Conservation (phyloP, 2,888 invertebrate genomes). For the Blastobasis lacticolella region DNA sequence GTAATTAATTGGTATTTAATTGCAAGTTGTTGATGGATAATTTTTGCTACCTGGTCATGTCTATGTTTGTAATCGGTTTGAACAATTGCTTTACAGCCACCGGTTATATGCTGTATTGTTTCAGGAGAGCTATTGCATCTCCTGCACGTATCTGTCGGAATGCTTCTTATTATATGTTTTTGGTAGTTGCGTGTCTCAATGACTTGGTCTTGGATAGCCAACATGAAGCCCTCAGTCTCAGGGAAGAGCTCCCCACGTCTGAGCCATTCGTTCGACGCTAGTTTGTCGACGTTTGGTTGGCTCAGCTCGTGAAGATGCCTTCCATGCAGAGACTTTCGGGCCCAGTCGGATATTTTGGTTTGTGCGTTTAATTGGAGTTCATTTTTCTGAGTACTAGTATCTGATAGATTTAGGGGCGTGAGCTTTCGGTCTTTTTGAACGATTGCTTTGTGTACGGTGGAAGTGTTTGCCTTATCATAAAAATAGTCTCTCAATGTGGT, state of each 20-base stretch:
- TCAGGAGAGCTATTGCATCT: conserved; percentile 3
- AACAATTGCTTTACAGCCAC: conserved; percentile 4
- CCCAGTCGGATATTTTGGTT: neutral
- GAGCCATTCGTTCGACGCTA: conserved; percentile 11
- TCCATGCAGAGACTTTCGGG: conserved; percentile 7
- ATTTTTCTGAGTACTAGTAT: neutral
- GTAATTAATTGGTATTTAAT: neutral
- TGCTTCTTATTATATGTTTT: neutral
- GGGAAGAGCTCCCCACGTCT: conserved; percentile 6
- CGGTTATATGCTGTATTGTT: conserved; percentile 8
- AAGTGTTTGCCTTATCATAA: neutral
- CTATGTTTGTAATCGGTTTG: conserved; percentile 7
- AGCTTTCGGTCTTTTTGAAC: neutral
- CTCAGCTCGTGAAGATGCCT: conserved; percentile 4
- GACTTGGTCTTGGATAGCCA: conserved; percentile 7
- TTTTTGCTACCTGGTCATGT: conserved; percentile 9
- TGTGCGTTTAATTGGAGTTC: neutral
- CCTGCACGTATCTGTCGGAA: neutral
- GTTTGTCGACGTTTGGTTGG: conserved; percentile 9
- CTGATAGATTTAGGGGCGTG: neutral
- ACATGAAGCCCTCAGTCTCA: conserved; percentile 8
- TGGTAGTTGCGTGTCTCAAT: conserved; percentile 13
- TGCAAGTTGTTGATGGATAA: conserved; percentile 11
- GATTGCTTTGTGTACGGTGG: neutral
- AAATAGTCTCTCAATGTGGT: conserved; percentile 3